Base-by-base conservation (phyloP, 2,888 invertebrate species). In the Dugesia japonica region DNA sequence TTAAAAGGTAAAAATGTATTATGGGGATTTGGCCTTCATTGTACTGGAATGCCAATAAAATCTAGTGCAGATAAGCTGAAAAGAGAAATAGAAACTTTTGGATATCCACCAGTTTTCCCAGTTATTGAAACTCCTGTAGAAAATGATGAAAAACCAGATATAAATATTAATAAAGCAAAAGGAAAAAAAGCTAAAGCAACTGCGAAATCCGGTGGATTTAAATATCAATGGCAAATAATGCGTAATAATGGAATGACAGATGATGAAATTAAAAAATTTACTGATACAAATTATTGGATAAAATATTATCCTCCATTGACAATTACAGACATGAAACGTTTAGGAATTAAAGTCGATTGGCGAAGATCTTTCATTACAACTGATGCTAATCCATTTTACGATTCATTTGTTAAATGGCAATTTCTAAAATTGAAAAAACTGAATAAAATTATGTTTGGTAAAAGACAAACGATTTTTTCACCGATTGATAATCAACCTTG, bases 171-270 rank as follows among this genome's bases (percentile, higher is more conserved):
- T 83, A 92, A 92, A 84, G 88, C 90, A 73, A 92, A 92, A 87
- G 92, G 94, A 0, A 97, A 95, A 80, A 87, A 92, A 89, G 94
- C 94, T 83, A 98, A 98, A 87, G 92, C 91, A 0, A 89, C 89
- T 0, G 95, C 98, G 0, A 98, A 98, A 86, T 86, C 91, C 0
- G 93, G 91, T 0, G 83, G 87, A 1, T 89, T 90, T 0, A 95
- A 94, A 84, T 98, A 90, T 84, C 98, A 98, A 82, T 98, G 97
- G 97, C 91, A 97, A 86, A 98, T 99, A 76, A 98, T 98, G 98
- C 88, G 90, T 83, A 90, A 91, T 82, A 86, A 98, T 77, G 95
- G 94, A 0, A 86, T 99, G 73, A 83, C 87, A 0, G 91, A 97
- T 82, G 90, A 91, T n/a, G 94, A 97, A 82, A 97, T 99, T 56